A percentile compares a stretch with the other conserved stretches of the same genome.
Evolutionary conservation across 2,113 vertebrate genomes (phyloP).

Genomic region (Pseudorectes ferrugineus): DNA sequence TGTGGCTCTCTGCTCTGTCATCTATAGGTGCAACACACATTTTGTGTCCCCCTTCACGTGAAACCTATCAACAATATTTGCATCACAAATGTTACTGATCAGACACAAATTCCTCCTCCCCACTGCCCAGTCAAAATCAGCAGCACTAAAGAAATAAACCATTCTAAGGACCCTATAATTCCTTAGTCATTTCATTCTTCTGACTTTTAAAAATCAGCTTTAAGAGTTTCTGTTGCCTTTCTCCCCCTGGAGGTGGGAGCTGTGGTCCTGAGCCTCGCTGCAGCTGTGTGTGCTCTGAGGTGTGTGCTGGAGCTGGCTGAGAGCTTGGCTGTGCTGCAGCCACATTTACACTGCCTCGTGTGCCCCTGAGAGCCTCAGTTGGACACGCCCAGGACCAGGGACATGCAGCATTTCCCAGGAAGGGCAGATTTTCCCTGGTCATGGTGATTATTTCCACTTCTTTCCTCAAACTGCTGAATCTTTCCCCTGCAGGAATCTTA

Average conservation of each 20-base stretch:
- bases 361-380: neutral
- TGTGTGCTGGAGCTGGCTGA: neutral
- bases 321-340: neutral
- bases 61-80: neutral
- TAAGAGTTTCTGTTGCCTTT: neutral
- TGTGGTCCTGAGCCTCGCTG: neutral
- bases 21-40: neutral
- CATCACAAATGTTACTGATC: neutral
- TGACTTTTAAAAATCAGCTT: neutral
- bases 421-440: neutral
- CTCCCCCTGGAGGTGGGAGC: neutral
- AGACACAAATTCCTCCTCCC: neutral
- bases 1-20: neutral
- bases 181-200: neutral
- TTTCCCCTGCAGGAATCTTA: neutral
- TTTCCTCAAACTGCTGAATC: neutral
- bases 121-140: neutral
- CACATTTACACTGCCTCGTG: fast-evolving
- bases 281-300: neutral
- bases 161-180: neutral
- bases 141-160: neutral
- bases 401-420: neutral
- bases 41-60: neutral
- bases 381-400: neutral
- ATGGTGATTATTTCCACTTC: fast-evolving